These are phyloP conservation scores for Spodoptera littoralis DNA, from an alignment of 2,888 invertebrate genomes.

Conservation along the genomic window DNA sequence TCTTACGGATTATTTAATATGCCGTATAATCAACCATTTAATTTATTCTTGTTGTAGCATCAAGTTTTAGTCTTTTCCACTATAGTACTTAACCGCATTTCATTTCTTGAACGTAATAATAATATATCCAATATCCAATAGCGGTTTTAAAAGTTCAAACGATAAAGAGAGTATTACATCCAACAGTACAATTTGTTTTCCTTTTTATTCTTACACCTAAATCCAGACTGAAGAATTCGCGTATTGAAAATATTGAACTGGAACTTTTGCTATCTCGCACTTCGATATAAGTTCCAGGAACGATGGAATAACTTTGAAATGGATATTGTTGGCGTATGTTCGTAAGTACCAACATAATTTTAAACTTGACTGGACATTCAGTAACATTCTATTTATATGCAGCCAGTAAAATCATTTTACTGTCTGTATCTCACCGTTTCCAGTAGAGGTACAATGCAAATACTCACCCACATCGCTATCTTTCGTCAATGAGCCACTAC, in stretches of 20 bases:
- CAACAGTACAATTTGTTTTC: slow-evolving; percentile 1
- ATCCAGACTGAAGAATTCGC: slow-evolving; percentile 3
- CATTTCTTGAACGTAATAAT: too few relatives aligned
- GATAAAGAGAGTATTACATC: slow-evolving; percentile 6
- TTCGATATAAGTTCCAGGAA: slow-evolving; percentile 9
- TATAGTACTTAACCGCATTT: too few relatives aligned
- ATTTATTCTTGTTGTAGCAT: slow-evolving; percentile 17
- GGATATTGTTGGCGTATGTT: slow-evolving; percentile 21
- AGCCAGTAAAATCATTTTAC: slow-evolving; percentile 24
- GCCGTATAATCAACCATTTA: slow-evolving; percentile 5
- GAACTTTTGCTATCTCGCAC: slow-evolving; percentile 15
- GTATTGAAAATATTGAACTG: slow-evolving; percentile 10
- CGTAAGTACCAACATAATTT: slow-evolving; percentile 16
- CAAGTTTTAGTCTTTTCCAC: neutral
- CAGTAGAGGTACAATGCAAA: slow-evolving; percentile 29
- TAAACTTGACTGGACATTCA: slow-evolving; percentile 34
- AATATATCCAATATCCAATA: too few relatives aligned
- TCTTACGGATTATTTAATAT: slow-evolving; percentile 35
- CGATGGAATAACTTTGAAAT: slow-evolving; percentile 18
- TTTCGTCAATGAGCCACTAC: slow-evolving; percentile 60
- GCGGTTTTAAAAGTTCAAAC: neutral
- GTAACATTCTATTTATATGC: slow-evolving; percentile 39
- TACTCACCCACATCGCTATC: slow-evolving; percentile 58
- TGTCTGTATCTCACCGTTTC: slow-evolving; percentile 26
- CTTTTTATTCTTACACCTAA: neutral